Conservation (phyloP, 2,113 vertebrate genomes). For the Xenotilapia longispinis region DNA sequence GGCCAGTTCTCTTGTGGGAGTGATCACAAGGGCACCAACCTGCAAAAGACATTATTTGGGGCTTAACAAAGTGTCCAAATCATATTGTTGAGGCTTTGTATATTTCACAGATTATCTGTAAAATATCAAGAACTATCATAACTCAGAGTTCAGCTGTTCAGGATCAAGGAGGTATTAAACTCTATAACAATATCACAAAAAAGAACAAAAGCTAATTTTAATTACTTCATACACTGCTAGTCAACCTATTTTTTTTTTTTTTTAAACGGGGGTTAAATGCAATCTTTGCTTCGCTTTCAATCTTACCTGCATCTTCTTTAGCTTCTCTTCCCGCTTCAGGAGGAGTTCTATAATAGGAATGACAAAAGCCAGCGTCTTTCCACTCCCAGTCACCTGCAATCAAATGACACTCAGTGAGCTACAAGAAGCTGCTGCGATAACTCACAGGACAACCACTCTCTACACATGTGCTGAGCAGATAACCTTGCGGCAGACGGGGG, state of each 20-base stretch:
- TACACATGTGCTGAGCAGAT: not conserved
- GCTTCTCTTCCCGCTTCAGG: slow-evolving; percentile 82
- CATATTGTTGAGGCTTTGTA: not conserved
- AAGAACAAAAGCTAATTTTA: not conserved
- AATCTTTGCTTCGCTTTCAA: not conserved
- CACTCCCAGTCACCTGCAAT: slow-evolving; percentile 89
- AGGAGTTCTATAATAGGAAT: slow-evolving; percentile 91
- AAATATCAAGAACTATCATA: not conserved
- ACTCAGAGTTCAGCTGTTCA: not conserved
- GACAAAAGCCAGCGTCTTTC: slow-evolving; percentile 92
- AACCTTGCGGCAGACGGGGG: not conserved
- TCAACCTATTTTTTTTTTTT: not conserved
- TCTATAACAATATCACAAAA: not conserved
- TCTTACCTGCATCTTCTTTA: slow-evolving; percentile 83
- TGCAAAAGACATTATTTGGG: slow-evolving; percentile 25
- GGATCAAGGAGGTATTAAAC: not conserved
- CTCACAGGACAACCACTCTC: not conserved
- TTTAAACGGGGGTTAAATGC: not conserved
- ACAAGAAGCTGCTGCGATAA: not conserved
- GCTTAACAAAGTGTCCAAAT: not conserved
- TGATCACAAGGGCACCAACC: slow-evolving; percentile 92
- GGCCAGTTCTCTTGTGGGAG: slow-evolving; percentile 90
- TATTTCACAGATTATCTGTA: not conserved
- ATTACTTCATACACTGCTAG: not conserved
- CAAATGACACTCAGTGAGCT: not conserved